Evolutionary conservation across 2,797 vertebrate species (phyloP), one percentile per base, ranked within the genome.

Genomic region (Fundulus diaphanus): DNA sequence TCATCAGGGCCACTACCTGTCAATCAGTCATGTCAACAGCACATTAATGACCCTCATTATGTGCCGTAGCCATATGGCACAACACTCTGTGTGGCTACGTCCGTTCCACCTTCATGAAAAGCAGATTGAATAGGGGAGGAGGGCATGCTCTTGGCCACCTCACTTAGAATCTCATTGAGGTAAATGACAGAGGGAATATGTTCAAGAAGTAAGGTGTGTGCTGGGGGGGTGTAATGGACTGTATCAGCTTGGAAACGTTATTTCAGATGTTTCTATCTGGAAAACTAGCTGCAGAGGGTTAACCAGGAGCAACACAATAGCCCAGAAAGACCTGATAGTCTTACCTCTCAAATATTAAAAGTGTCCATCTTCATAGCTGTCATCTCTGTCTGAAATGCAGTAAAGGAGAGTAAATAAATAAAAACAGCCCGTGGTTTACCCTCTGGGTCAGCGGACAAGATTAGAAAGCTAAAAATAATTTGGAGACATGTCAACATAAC

Each of bases 21-120:
- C 93, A 92, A 91, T 94, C 93, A 92, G 82, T 65, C 66, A 66
- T 77, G 70, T 70, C 79, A 29, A 37, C 31, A 77, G 79, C 81
- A 85, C 84, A 84, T 83, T 85, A 90, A 92, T 88, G 90, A 89
- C 93, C 90, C 91, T 94, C 90, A 93, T 94, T 93, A 93, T 81
- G 83, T 73, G 54, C 44, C 12, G 3, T 1, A 51, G 70, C 89
- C 88, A 90, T 92, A 90, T 90, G 93, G 88, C 79, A 0, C 4
- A 1, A 16, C 48, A 54, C 16, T 68, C 52, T 57, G 59, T 24
- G 31, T 70, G 54, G 7, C 27, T 12, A 27, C 29, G 66, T 68
- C 78, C 85, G 87, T 81, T 80, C 74, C 3, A 24, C 52, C 75
- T 35, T 12, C 79, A 82, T 75, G 74, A 77, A n/a, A 89, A 91